phyloP scores from a whole-genome alignment of 2,888 invertebrate genomes.

The Pyrrhosoma nymphula region DNA sequence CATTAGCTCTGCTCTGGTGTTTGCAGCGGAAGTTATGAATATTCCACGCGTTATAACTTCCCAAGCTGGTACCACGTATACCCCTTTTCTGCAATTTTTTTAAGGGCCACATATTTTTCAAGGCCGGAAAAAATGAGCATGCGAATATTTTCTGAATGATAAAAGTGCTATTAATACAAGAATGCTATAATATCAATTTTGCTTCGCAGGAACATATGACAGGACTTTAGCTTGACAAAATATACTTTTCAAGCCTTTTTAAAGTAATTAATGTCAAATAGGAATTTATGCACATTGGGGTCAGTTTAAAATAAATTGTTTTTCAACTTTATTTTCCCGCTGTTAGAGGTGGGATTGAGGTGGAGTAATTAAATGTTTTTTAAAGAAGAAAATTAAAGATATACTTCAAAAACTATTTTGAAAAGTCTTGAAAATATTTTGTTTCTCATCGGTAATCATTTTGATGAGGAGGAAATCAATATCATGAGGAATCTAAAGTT shows the following conservation, averaged over 20 bases:
- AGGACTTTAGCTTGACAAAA: background rate
- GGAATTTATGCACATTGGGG: too few species aligned
- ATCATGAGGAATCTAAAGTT: too few species aligned
- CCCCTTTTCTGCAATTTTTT: background rate
- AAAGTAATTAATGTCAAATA: too few species aligned
- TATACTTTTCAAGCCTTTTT: background rate
- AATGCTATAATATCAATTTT: background rate
- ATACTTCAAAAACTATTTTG: too few species aligned
- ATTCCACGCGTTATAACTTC: background rate
- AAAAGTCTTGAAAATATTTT: too few species aligned
- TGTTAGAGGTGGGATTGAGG: too few species aligned
- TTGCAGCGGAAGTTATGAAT: background rate
- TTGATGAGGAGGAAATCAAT: too few species aligned
- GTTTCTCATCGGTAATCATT: too few species aligned
- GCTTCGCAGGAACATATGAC: background rate
- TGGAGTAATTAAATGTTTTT: too few species aligned
- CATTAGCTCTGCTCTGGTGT: background rate
- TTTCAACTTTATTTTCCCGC: too few species aligned
- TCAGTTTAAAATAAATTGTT: too few species aligned
- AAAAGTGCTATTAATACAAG: background rate
- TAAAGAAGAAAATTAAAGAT: too few species aligned
- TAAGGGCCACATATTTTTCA: background rate
- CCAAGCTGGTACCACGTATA: background rate
- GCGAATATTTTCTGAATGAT: background rate
- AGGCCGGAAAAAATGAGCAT: background rate